Conservation (phyloP, 2,797 vertebrate genomes). For the Myotis planiceps region DNA sequence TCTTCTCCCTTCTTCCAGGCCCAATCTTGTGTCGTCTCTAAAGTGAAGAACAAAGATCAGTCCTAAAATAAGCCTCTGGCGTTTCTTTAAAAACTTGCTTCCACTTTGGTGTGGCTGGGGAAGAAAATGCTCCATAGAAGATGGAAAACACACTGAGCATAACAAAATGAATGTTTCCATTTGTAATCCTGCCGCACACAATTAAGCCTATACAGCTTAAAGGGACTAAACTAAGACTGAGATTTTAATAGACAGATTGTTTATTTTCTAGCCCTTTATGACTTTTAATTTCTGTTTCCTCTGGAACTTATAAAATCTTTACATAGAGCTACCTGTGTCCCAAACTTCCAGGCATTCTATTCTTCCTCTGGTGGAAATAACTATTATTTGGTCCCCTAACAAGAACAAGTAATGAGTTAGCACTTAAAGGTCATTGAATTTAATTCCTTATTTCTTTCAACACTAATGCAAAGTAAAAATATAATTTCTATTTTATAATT, state of each 20-base stretch:
- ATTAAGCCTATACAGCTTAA: neutral
- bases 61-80: neutral
- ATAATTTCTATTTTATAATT: slow-evolving; percentile 37
- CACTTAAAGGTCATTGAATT: slow-evolving; percentile 52
- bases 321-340: neutral
- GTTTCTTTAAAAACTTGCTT: neutral
- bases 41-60: neutral
- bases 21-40: neutral
- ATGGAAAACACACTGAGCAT: neutral
- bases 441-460: slow-evolving; percentile 33
- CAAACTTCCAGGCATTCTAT: neutral
- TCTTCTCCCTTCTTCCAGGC: neutral
- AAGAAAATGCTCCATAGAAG: neutral
- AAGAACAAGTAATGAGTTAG: slow-evolving; percentile 25
- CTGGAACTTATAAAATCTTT: neutral
- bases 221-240: neutral
- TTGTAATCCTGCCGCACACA: neutral
- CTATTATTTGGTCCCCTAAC: neutral
- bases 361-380: neutral
- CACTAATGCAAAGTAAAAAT: slow-evolving; percentile 5
- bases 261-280: neutral
- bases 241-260: neutral
- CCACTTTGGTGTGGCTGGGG: neutral
- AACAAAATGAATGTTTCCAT: neutral
- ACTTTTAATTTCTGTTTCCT: neutral